Conservation (phyloP, 2,888 invertebrate species). For the Erebia palarica region DNA sequence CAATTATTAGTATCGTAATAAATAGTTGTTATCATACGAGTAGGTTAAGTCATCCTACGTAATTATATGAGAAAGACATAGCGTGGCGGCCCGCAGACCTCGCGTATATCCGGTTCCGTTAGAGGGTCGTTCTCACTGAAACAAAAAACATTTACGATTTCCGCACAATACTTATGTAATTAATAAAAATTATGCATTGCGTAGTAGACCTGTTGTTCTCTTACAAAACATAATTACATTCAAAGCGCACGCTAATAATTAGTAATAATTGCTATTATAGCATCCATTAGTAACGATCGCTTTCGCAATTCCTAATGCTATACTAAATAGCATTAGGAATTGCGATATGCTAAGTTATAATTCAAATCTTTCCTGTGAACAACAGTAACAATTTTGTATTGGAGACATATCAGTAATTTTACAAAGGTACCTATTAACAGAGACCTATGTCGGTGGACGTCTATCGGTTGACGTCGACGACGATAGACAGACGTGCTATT, state of each 20-base stretch:
- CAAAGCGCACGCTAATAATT: slow-evolving; percentile 33
- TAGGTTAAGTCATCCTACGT: slow-evolving; percentile 14
- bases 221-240: slow-evolving; percentile 37
- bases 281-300: slow-evolving; percentile 30
- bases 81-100: slow-evolving; percentile 62
- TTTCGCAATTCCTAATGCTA: slow-evolving; percentile 27
- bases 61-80: slow-evolving; percentile 44
- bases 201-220: slow-evolving; percentile 27
- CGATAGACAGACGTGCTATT: background rate
- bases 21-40: background rate
- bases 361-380: slow-evolving; percentile 3
- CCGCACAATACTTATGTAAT: slow-evolving; percentile 60
- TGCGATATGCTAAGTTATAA: slow-evolving; percentile 2
- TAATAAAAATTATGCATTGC: slow-evolving; percentile 38
- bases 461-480: too few species aligned
- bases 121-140: slow-evolving; percentile 74
- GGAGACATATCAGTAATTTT: too few species aligned
- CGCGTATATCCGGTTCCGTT: slow-evolving; percentile 69
- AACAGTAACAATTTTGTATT: background rate
- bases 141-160: slow-evolving; percentile 68
- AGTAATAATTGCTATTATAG: slow-evolving; percentile 36
- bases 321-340: too few species aligned
- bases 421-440: background rate
- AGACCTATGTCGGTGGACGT: background rate
- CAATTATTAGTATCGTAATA: too few species aligned